Percentiles rank a stretch among this genome's conserved stretches.
Evolutionary conservation across 1,140 invertebrate genomes (phyloP).

Genomic region (Drosophila erecta): DNA sequence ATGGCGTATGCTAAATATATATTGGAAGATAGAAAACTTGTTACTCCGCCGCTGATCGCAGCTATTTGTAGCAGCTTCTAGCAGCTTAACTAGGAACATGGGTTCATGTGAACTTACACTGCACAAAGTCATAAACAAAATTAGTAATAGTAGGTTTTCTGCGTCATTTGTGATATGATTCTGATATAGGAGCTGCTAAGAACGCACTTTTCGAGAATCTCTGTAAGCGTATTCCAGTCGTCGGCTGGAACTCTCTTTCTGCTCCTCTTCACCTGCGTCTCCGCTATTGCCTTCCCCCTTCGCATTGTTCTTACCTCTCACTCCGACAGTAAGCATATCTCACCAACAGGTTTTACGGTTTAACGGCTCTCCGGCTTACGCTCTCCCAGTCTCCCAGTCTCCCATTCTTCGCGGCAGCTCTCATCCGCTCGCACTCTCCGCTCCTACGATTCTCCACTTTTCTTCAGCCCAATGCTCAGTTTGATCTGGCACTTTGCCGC

Average conservation of each 20-base stretch:
- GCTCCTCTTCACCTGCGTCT: not conserved
- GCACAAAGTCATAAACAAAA: no score
- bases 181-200: not conserved
- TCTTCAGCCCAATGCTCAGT: slow-evolving; percentile 16
- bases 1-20: slow-evolving; percentile 31
- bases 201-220: not conserved
- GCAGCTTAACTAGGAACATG: not conserved
- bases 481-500: slow-evolving; percentile 45
- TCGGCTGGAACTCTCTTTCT: not conserved
- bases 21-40: slow-evolving; percentile 7
- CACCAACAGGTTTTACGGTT: slow-evolving; percentile 57
- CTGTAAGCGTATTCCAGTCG: not conserved
- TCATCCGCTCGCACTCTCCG: not conserved
- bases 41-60: not conserved
- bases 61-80: not conserved
- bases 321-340: slow-evolving; percentile 14
- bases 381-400: slow-evolving; percentile 1
- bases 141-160: no score
- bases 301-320: slow-evolving; percentile 14
- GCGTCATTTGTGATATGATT: no score
- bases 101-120: not conserved
- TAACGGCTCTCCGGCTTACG: slow-evolving; percentile 28
- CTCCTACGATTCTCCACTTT: not conserved
- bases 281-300: not conserved
- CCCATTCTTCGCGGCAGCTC: not conserved